A percentile compares a stretch with the other conserved stretches of the same genome.
These are phyloP conservation scores for Isoperla grammatica DNA, from an alignment of 2,888 invertebrate species.

Conservation along the genomic window DNA sequence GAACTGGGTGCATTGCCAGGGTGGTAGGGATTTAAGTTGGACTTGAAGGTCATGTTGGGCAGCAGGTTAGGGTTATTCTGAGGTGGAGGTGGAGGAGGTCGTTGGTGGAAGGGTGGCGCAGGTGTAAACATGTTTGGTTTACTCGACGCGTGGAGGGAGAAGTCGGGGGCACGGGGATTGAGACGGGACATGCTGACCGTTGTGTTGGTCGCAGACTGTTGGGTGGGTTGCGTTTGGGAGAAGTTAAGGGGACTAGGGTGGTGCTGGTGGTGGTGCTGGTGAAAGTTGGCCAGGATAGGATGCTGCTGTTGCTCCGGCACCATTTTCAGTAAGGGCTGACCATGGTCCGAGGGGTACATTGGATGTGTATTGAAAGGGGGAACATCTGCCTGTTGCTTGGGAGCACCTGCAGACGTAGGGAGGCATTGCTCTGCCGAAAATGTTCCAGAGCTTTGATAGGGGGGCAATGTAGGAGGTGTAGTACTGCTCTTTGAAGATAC, in stretches of 20 bases:
- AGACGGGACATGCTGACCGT: conserved; percentile 59
- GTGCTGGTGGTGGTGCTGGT: conserved; percentile 34
- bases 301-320: conserved; percentile 39
- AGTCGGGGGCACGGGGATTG: conserved; percentile 77
- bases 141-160: conserved; percentile 50
- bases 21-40: conserved; percentile 22
- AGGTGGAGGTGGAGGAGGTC: conserved; percentile 23
- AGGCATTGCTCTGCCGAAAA: conserved; percentile 25
- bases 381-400: background rate
- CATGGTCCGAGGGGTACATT: conserved; percentile 24
- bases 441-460: conserved; percentile 21
- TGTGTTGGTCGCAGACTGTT: conserved; percentile 35
- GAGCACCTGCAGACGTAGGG: conserved; percentile 12
- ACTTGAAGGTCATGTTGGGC: conserved; percentile 25
- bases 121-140: conserved; percentile 32
- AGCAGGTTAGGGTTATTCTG: conserved; percentile 23
- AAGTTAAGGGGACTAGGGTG: conserved; percentile 20
- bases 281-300: conserved; percentile 1
- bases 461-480: conserved; percentile 29
- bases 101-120: conserved; percentile 24
- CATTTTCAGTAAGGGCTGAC: conserved; percentile 42
- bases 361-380: background rate
- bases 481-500: conserved; percentile 58
- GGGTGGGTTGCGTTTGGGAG: conserved; percentile 22
- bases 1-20: conserved; percentile 21